Conservation (phyloP, 2,113 vertebrate species). For the Laterallus jamaicensis region DNA sequence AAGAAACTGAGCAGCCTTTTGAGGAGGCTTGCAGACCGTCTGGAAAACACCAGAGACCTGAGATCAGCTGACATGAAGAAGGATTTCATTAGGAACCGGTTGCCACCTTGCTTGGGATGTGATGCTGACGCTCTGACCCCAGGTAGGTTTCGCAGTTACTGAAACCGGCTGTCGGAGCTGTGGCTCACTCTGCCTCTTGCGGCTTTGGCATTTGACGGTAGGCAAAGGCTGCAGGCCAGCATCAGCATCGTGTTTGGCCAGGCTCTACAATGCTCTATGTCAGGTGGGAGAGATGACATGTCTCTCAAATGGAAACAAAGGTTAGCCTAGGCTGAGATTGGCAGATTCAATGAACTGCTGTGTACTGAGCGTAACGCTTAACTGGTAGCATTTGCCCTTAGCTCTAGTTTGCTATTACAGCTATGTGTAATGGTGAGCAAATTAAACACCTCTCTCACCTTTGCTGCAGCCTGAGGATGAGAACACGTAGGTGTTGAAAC, state of each 20-base stretch:
- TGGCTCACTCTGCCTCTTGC: neutral
- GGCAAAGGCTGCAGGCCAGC: neutral
- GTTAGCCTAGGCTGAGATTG: neutral
- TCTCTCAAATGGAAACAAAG: neutral
- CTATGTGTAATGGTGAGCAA: neutral
- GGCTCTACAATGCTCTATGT: fast-evolving
- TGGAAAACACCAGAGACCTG: conserved; percentile 74
- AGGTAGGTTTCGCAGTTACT: conserved; percentile 55
- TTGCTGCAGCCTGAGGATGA: neutral
- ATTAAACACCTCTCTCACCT: neutral
- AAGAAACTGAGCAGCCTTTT: conserved; percentile 75
- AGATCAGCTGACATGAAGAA: conserved; percentile 85
- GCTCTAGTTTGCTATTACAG: neutral
- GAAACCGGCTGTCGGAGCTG: neutral
- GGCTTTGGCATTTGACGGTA: neutral
- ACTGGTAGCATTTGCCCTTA: neutral
- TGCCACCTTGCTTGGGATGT: conserved; percentile 78
- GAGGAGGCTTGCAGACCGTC: conserved; percentile 76
- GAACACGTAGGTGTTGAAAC: neutral
- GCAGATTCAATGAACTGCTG: neutral
- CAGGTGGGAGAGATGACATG: fast-evolving
- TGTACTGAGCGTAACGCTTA: neutral
- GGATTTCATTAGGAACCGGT: conserved; percentile 84
- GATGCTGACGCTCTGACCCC: conserved; percentile 62
- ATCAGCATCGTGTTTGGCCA: neutral